A percentile compares a stretch with the other conserved stretches of the same genome.
Conservation (phyloP, 2,797 vertebrate species). For the Apogon hyalosoma region DNA sequence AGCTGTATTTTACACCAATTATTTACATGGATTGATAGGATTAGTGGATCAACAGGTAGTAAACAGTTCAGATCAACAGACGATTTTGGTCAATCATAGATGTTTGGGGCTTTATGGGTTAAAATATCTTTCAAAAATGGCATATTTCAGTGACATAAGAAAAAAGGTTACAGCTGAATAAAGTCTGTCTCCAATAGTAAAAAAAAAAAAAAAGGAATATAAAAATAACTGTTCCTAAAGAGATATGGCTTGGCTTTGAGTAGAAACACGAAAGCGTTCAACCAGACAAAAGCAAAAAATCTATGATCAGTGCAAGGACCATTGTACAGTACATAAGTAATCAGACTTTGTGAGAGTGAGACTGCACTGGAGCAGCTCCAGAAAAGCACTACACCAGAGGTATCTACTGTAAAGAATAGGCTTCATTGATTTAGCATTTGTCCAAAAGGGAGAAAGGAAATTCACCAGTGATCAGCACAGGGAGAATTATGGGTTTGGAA, state of each 20-base stretch:
- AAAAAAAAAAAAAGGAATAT: too few relatives aligned
- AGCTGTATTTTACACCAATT: too few relatives aligned
- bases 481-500: constrained; percentile 44
- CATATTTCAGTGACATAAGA: too few relatives aligned
- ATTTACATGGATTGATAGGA: too few relatives aligned
- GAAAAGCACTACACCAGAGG: constrained; percentile 48
- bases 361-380: constrained; percentile 57
- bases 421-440: constrained; percentile 57
- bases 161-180: too few relatives aligned
- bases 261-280: neutral
- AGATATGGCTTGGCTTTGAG: constrained; percentile 5
- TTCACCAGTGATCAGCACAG: constrained; percentile 30
- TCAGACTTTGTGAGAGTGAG: constrained; percentile 41
- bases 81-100: too few relatives aligned
- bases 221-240: neutral
- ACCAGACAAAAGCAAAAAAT: constrained; percentile 4
- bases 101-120: too few relatives aligned
- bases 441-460: constrained; percentile 36
- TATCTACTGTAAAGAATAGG: constrained; percentile 46
- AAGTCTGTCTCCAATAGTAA: too few relatives aligned
- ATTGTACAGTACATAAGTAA: constrained; percentile 11
- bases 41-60: too few relatives aligned
- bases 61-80: too few relatives aligned
- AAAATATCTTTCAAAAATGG: too few relatives aligned
- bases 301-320: constrained; percentile 10